phyloP scores from a whole-genome alignment of 2,888 invertebrate species.

The Microplitis manilae region DNA sequence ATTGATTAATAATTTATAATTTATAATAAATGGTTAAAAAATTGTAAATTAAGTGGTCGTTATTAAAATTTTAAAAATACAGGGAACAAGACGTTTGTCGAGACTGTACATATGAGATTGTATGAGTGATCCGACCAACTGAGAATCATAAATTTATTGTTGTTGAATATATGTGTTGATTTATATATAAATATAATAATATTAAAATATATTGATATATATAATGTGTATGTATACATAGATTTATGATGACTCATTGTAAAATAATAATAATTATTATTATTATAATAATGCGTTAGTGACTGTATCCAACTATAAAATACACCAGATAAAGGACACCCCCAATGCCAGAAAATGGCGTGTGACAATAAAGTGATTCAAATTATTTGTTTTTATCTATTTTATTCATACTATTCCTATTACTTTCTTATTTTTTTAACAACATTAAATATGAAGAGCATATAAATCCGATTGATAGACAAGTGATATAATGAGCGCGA shows the following conservation, averaged over 20 bases:
- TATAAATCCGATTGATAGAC: too few species aligned
- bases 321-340: constrained; percentile 69
- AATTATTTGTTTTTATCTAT: constrained; percentile 43
- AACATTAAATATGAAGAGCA: background rate
- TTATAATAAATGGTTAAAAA: constrained; percentile 24
- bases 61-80: constrained; percentile 43
- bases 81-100: constrained; percentile 53
- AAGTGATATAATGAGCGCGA: too few species aligned
- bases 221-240: constrained; percentile 15
- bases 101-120: constrained; percentile 50
- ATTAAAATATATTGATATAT: constrained; percentile 43
- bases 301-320: constrained; percentile 67
- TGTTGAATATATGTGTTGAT: background rate
- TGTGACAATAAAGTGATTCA: constrained; percentile 72
- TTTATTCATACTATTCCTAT: constrained; percentile 23
- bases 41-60: background rate
- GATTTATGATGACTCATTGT: constrained; percentile 53
- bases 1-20: background rate
- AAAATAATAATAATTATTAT: constrained; percentile 45
- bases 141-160: constrained; percentile 38
- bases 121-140: constrained; percentile 49
- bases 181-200: constrained; percentile 20
- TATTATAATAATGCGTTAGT: constrained; percentile 62
- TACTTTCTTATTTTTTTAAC: background rate
- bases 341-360: constrained; percentile 69